Evolutionary conservation across 2,888 invertebrate species (phyloP).

Genomic region (Encarsia formosa): DNA sequence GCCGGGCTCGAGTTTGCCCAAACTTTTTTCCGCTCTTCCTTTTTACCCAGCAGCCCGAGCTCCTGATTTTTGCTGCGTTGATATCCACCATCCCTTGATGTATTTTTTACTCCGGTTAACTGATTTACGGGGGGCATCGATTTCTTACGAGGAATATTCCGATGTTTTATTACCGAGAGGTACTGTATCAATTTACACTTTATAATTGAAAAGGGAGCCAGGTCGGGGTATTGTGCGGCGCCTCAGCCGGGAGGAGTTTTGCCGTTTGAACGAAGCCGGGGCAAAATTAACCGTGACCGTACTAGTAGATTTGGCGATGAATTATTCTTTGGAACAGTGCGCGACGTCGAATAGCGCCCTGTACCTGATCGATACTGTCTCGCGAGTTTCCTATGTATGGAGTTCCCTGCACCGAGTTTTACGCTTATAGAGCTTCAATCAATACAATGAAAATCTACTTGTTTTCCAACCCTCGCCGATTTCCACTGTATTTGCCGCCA

Average conservation of each 20-base stretch:
- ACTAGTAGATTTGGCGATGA: slow-evolving; percentile 11
- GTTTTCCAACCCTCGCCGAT: background rate
- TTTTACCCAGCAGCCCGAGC: background rate
- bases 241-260: slow-evolving; percentile 1
- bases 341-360: too few relatives aligned
- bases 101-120: too few relatives aligned
- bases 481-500: too few relatives aligned
- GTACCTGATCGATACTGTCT: slow-evolving; percentile 13
- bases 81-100: too few relatives aligned
- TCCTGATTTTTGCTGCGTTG: too few relatives aligned
- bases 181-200: background rate
- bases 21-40: slow-evolving; percentile 17
- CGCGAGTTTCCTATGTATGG: too few relatives aligned
- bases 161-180: too few relatives aligned
- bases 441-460: slow-evolving; percentile 7
- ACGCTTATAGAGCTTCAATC: slow-evolving; percentile 9
- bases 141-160: too few relatives aligned
- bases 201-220: background rate
- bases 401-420: background rate
- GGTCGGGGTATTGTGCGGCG: background rate
- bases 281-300: too few relatives aligned
- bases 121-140: too few relatives aligned
- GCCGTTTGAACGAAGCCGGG: too few relatives aligned
- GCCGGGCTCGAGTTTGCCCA: slow-evolving; percentile 5
- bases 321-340: too few relatives aligned